Base-by-base conservation (phyloP, 2,113 vertebrate genomes). In the Onychorhynchus coronatus region DNA sequence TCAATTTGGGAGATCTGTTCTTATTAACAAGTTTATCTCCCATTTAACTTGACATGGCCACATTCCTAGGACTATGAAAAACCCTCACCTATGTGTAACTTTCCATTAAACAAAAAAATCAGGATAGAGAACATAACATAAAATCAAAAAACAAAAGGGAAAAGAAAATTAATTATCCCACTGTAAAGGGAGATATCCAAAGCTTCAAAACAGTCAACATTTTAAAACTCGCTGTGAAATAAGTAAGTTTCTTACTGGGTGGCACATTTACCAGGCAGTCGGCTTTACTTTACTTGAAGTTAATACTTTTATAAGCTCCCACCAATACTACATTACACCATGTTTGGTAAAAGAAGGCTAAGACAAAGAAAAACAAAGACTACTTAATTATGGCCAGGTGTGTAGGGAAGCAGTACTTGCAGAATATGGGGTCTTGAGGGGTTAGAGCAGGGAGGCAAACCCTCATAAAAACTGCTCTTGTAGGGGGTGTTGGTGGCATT, bases 321-420 rank as follows among this genome's bases (percentile, higher is more conserved):
- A 65, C 28, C 80, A 62, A 12, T 31, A 78, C 76, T 89, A 82
- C 53, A 75, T 89, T 78, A 88, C 53, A 89, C 76, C 28, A 49
- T 61, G 85, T 91, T 96, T 91, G 65, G 58, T 91, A 93, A 93
- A 96, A 88, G 52, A 94, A 76, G 61, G 42, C n/a, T 56, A 80
- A 49, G 47, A 87, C 53, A 93, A 96, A 87, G 73, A 81, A 96
- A 96, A 96, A 92, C 76, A 95, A 90, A 93, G 93, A 66, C 33
- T 35, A 68, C n/a, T 85, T 96, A 96, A 94, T 89, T 89, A 94
- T 75, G 73, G 83, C 83, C 93, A 97, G 95, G 96, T 96, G 93
- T 27, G 24, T 75, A 78, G 68, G 47, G 82, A 49, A 78, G 66
- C 52, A 65, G 42, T 41, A 74, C n/a, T 37, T 65, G 8, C 31